Percentiles rank a stretch among this genome's conserved stretches.
phyloP scores from a whole-genome alignment of 2,797 vertebrate species.

The Falco peregrinus region DNA sequence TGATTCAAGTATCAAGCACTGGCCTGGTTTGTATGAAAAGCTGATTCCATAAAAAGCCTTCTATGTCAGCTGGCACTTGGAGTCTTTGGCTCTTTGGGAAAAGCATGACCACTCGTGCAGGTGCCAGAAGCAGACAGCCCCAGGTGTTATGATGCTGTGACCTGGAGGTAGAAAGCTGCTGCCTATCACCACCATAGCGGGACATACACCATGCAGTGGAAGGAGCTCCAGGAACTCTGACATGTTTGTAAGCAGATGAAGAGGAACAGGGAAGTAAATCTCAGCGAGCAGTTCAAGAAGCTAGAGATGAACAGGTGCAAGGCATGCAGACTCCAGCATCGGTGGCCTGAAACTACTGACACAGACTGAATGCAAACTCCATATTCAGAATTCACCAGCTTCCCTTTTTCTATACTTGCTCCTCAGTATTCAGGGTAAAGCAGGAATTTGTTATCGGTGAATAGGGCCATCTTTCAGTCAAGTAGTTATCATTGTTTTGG shows the following conservation, averaged over 20 bases:
- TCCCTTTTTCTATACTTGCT: neutral
- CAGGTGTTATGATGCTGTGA: fast-evolving
- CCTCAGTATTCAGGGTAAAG: neutral
- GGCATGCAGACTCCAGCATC: neutral
- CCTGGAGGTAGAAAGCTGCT: neutral
- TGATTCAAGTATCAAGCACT: neutral
- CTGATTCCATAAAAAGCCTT: neutral
- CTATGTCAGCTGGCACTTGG: neutral
- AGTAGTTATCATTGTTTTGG: neutral
- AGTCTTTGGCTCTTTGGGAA: neutral
- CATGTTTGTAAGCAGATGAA: neutral
- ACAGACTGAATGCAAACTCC: neutral
- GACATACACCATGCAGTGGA: neutral
- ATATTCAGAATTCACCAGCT: neutral
- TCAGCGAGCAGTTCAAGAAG: neutral
- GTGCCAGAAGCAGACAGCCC: neutral
- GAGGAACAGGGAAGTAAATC: neutral
- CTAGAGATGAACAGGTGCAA: neutral
- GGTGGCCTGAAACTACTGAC: neutral
- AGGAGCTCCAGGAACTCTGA: neutral
- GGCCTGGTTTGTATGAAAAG: neutral
- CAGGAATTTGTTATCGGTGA: neutral
- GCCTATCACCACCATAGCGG: neutral
- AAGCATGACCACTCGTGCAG: fast-evolving
- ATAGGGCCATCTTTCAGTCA: neutral